phyloP scores from a whole-genome alignment of 2,113 vertebrate genomes.

The Microtus richardsoni region DNA sequence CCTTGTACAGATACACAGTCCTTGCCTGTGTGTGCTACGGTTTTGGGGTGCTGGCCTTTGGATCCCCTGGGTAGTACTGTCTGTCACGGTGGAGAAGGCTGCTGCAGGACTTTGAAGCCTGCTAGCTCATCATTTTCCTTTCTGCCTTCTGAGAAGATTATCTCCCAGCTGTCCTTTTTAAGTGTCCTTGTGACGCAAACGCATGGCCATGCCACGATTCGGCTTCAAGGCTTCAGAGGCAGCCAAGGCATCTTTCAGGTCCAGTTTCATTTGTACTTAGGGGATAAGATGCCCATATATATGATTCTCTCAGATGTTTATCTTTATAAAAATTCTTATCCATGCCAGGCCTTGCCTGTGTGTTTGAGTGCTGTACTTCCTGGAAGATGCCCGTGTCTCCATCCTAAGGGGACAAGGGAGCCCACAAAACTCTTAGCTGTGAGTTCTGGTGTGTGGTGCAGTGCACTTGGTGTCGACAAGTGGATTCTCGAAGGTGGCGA shows the following conservation, averaged over 20 bases:
- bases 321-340: background rate
- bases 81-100: background rate
- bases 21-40: background rate
- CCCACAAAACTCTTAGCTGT: background rate
- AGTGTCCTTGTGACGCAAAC: background rate
- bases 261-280: background rate
- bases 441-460: background rate
- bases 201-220: background rate
- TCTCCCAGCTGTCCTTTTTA: background rate
- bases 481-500: background rate
- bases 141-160: background rate
- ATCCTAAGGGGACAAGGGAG: background rate
- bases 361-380: background rate
- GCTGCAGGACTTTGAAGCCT: background rate
- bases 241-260: background rate
- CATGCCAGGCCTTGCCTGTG: background rate
- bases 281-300: background rate
- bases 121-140: background rate
- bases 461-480: background rate
- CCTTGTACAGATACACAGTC: background rate
- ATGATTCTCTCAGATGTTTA: background rate
- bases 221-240: background rate
- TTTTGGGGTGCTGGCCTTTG: background rate
- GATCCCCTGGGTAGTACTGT: background rate
- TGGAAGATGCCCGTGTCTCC: fast-evolving